phyloP scores from a whole-genome alignment of 1,140 invertebrate genomes.

The Dolichoris vasculosae region DNA sequence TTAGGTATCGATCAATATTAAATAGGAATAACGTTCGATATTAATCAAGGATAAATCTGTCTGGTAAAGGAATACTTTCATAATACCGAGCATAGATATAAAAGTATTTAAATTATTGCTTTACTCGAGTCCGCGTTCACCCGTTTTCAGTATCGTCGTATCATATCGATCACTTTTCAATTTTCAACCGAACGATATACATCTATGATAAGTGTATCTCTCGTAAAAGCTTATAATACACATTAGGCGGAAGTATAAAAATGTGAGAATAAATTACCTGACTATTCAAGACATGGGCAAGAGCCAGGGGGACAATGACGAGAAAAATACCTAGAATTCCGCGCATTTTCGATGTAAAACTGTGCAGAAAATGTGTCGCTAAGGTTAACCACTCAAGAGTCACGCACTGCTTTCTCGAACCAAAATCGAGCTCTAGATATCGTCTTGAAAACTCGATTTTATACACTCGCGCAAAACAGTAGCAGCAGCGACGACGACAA shows the following conservation, averaged over 20 bases:
- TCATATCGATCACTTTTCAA: too few species aligned
- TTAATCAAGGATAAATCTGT: too few species aligned
- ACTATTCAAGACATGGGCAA: conserved; percentile 22
- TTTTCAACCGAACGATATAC: too few species aligned
- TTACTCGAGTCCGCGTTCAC: neutral
- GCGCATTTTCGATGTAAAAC: conserved; percentile 10
- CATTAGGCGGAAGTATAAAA: neutral
- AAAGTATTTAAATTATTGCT: neutral
- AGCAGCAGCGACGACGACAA: conserved; percentile 29
- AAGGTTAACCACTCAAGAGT: conserved; percentile 5
- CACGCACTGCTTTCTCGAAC: conserved; percentile 36
- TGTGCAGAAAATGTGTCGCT: neutral
- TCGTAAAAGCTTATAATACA: neutral
- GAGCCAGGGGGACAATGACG: conserved; percentile 16
- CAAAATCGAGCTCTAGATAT: conserved; percentile 12
- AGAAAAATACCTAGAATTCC: neutral
- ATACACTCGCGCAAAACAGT: conserved; percentile 2
- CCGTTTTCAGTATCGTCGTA: neutral
- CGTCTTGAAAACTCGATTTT: conserved; percentile 23
- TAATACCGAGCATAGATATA: too few species aligned
- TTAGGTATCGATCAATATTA: too few species aligned
- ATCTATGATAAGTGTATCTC: neutral
- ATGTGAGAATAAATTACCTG: conserved; percentile 25
- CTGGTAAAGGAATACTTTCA: too few species aligned
- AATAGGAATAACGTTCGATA: too few species aligned